phyloP scores from a whole-genome alignment of 2,888 invertebrate species.

The Drosophila nr. perissopoda region DNA sequence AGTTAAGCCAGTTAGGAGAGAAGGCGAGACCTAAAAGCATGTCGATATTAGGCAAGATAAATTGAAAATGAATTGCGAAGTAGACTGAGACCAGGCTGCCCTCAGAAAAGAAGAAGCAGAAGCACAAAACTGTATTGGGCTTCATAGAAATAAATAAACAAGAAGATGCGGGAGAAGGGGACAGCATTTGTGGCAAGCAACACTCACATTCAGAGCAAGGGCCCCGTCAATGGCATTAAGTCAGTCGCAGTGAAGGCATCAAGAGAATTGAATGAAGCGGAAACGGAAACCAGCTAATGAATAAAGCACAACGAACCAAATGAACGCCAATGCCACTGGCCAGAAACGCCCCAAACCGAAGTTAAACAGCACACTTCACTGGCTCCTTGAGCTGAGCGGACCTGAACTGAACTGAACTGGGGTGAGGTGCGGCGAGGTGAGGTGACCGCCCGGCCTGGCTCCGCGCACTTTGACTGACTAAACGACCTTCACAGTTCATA shows the following conservation, averaged over 20 bases:
- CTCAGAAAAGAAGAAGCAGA: neutral
- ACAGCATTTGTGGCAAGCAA: constrained; percentile 30
- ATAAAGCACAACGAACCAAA: constrained; percentile 75
- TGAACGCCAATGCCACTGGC: constrained; percentile 51
- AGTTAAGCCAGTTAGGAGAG: constrained; percentile 56
- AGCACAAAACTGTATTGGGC: constrained; percentile 38
- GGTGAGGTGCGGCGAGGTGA: neutral
- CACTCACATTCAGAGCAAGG: constrained; percentile 47
- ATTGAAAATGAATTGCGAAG: constrained; percentile 79
- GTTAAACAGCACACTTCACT: constrained; percentile 53
- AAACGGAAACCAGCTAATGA: constrained; percentile 79
- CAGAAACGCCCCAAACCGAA: constrained; percentile 20
- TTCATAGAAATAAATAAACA: constrained; percentile 57
- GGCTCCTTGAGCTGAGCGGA: constrained; percentile 21
- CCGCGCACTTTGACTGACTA: constrained; percentile 29
- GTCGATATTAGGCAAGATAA: constrained; percentile 82
- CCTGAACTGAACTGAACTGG: neutral
- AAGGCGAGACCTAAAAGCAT: constrained; percentile 63
- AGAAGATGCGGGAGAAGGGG: constrained; percentile 11
- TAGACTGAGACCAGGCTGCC: constrained; percentile 33
- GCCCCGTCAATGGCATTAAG: constrained; percentile 72
- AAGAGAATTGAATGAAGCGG: constrained; percentile 75
- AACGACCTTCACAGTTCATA: constrained; percentile 60
- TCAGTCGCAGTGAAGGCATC: constrained; percentile 62
- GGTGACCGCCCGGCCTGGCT: constrained; percentile 17